Evolutionary conservation across 2,888 invertebrate species (phyloP).

Genomic region (Caenorhabditis sp.): DNA sequence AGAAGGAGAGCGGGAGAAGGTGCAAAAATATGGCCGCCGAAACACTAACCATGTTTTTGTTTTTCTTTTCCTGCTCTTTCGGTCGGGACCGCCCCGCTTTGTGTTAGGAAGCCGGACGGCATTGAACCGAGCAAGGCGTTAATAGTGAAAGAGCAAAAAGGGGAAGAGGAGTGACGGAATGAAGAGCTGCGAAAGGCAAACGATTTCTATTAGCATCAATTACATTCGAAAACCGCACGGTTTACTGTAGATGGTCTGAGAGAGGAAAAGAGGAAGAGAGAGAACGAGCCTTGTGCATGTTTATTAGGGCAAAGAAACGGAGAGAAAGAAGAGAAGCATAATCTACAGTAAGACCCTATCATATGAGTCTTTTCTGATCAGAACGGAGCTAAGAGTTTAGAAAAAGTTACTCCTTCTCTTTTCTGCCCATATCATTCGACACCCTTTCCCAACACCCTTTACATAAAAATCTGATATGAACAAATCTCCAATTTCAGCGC

Average conservation of each 20-base stretch:
- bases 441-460: no score
- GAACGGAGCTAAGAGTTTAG: no score
- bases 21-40: conserved; percentile 37
- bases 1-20: conserved; percentile 12
- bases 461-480: conserved; percentile 29
- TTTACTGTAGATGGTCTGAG: conserved; percentile 6
- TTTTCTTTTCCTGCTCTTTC: conserved; percentile 14
- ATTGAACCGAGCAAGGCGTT: conserved; percentile 9
- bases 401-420: no score
- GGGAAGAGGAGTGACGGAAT: conserved; percentile 9
- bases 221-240: conserved; percentile 5
- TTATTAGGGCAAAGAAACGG: not conserved
- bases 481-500: conserved; percentile 21
- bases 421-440: no score
- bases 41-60: conserved; percentile 40
- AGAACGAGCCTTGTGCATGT: not conserved
- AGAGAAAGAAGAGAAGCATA: not conserved
- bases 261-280: not conserved
- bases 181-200: conserved; percentile 1
- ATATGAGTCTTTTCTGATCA: no score
- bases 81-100: conserved; percentile 1
- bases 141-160: conserved; percentile 33
- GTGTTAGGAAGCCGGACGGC: not conserved
- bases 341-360: no score
- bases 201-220: conserved; percentile 27